phyloP scores from a whole-genome alignment of 2,888 invertebrate species.

The Copidosoma aretas region DNA sequence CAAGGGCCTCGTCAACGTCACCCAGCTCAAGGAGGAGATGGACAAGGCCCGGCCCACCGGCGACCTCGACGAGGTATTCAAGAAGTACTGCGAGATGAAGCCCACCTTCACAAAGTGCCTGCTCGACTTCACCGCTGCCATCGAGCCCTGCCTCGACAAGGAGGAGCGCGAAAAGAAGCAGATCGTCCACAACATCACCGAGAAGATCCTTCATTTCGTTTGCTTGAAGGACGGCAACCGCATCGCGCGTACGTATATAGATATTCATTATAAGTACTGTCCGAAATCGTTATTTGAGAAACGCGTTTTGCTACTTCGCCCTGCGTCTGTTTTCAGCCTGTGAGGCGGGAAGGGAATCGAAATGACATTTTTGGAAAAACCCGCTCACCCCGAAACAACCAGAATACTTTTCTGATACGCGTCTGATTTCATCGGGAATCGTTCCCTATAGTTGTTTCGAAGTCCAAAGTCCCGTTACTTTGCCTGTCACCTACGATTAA shows the following conservation, averaged over 20 bases:
- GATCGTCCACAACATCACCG: slow-evolving; percentile 71
- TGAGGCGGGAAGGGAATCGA: too few relatives aligned
- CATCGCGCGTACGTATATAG: slow-evolving; percentile 77
- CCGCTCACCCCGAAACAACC: too few relatives aligned
- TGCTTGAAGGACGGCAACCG: slow-evolving; percentile 84
- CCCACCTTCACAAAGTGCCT: slow-evolving; percentile 70
- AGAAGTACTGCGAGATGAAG: slow-evolving; percentile 75
- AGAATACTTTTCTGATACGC: too few relatives aligned
- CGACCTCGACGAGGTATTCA: slow-evolving; percentile 74
- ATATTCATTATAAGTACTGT: not conserved
- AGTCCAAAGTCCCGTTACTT: not conserved
- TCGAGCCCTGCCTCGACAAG: slow-evolving; percentile 71
- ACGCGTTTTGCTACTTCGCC: too few relatives aligned
- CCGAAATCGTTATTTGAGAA: too few relatives aligned
- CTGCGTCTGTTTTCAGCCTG: too few relatives aligned
- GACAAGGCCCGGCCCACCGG: slow-evolving; percentile 74
- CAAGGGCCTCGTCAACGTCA: slow-evolving; percentile 67
- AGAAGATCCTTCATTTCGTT: slow-evolving; percentile 75
- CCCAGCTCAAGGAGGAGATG: slow-evolving; percentile 70
- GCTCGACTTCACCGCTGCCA: slow-evolving; percentile 65
- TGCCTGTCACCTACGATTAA: not conserved
- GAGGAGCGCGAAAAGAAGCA: slow-evolving; percentile 70
- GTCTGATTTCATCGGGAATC: too few relatives aligned
- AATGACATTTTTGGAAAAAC: too few relatives aligned
- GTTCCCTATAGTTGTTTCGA: too few relatives aligned